Evolutionary conservation across 2,113 vertebrate species (phyloP), one percentile per base, ranked within the genome.

Genomic region (Brachirus orientalis): DNA sequence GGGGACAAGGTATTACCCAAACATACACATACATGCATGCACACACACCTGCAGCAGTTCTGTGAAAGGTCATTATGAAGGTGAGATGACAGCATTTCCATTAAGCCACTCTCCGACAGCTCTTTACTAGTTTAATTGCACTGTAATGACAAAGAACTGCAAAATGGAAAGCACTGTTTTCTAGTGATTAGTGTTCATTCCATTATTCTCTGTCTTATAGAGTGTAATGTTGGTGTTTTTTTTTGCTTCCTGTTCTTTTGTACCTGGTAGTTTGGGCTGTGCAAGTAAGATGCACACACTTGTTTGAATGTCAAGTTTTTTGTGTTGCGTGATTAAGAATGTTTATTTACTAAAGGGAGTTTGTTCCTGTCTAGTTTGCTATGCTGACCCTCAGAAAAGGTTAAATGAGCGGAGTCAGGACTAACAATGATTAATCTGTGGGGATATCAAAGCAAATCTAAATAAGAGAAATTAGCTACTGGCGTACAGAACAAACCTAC

Each of bases 91-190:
- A 59, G 57, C 60, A 68, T 80, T 85, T 73, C 80, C 71, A 83
- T 79, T 80, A 81, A 80, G 43, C 55, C n/a, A 20, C 67, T 71
- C 71, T 65, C 11, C 38, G 55, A 5, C 28, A 63, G 62, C 75
- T 84, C 56, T 60, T 82, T 33, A 60, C 36, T 64, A 54, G 62
- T 73, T 75, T 88, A 66, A 82, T 86, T 82, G 69, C 74, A 59
- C 58, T 58, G n/a, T 73, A 72, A 84, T 83, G 80, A 79, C 54
- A 51, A 67, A 60, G n/a, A 75, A n/a, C n/a, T n/a, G n/a, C n/a
- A n/a, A n/a, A n/a, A n/a, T n/a, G n/a, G n/a, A n/a, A n/a, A n/a
- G n/a, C n/a, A n/a, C n/a, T n/a, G n/a, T n/a, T n/a, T n/a, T n/a
- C n/a, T n/a, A n/a, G n/a, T n/a, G n/a, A n/a, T n/a, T n/a, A n/a